Evolutionary conservation across 2,888 invertebrate genomes (phyloP).

Genomic region (Drosophila vallismaia): DNA sequence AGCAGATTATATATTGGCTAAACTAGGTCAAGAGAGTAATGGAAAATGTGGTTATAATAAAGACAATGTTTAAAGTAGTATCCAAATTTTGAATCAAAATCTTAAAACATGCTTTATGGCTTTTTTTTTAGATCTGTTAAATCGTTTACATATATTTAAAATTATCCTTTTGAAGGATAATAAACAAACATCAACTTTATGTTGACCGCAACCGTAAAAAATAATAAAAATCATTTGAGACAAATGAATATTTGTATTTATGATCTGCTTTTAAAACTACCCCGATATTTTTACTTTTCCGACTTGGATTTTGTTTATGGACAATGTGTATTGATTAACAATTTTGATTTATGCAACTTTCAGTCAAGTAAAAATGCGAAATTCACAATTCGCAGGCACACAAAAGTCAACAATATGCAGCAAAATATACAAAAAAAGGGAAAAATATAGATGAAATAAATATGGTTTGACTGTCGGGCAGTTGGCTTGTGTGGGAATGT

Average conservation of each 20-base stretch:
- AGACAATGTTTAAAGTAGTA: not conserved
- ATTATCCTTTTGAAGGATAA: too few relatives aligned
- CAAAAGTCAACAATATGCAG: conserved; percentile 5
- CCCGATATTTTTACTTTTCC: conserved; percentile 8
- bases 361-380: conserved; percentile 35
- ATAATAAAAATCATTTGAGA: not conserved
- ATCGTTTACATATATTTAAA: too few relatives aligned
- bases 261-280: conserved; percentile 21
- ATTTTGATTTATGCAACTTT: conserved; percentile 67
- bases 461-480: conserved; percentile 21
- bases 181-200: too few relatives aligned
- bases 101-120: too few relatives aligned
- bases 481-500: not conserved
- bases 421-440: not conserved
- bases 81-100: not conserved
- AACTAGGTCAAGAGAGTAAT: not conserved
- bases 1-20: conserved; percentile 28
- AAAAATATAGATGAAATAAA: conserved; percentile 19
- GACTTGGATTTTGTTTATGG: conserved; percentile 23
- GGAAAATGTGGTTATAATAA: not conserved
- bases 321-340: conserved; percentile 68
- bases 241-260: conserved; percentile 35
- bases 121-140: too few relatives aligned
- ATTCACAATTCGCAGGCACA: conserved; percentile 23
- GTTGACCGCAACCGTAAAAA: not conserved